A percentile compares a stretch with the other conserved stretches of the same genome.
Evolutionary conservation across 2,888 invertebrate genomes (phyloP).

Genomic region (Hoplodrina ambigua): DNA sequence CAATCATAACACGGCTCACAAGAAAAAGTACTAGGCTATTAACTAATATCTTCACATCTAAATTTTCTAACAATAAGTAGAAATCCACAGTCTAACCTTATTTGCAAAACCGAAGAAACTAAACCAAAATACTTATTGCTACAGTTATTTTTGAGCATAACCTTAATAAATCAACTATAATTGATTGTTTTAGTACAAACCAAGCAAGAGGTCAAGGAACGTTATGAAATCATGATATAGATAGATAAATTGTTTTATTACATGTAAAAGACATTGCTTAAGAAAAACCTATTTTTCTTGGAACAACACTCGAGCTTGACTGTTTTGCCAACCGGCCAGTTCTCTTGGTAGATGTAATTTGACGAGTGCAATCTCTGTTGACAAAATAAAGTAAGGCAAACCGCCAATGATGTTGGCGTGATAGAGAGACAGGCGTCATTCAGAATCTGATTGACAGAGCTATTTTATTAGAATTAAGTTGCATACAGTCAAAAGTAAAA

Average conservation of each 20-base stretch:
- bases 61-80: neutral
- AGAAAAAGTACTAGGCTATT: neutral
- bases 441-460: constrained; percentile 26
- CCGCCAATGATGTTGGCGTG: constrained; percentile 65
- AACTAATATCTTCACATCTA: neutral
- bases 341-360: constrained; percentile 20
- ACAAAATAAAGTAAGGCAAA: constrained; percentile 64
- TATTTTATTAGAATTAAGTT: constrained; percentile 3
- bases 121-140: neutral
- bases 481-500: neutral
- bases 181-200: neutral
- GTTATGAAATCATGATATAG: constrained; percentile 14
- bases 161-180: neutral
- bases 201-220: constrained; percentile 5
- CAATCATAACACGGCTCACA: neutral
- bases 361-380: constrained; percentile 21
- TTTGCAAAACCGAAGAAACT: neutral
- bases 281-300: constrained; percentile 27
- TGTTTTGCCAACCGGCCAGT: constrained; percentile 29
- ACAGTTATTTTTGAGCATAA: neutral
- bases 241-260: constrained; percentile 29
- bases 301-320: constrained; percentile 28
- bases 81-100: neutral
- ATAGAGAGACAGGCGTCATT: constrained; percentile 58
- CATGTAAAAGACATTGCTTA: constrained; percentile 11